Conservation (phyloP, 2,113 vertebrate genomes). For the Hippocampus comes region DNA sequence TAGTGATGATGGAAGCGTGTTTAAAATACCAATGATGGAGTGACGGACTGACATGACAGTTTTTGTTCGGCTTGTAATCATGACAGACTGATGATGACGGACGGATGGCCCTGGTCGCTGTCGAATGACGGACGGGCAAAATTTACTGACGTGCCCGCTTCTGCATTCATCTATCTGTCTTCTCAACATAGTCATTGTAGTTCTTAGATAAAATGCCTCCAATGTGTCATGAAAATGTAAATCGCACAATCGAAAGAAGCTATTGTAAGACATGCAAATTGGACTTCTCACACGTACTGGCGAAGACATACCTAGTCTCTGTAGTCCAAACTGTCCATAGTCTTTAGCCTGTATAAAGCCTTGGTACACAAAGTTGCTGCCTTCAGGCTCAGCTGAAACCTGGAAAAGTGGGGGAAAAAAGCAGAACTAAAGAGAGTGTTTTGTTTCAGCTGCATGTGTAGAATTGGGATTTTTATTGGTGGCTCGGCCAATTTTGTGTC, state of each 20-base stretch:
- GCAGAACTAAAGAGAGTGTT: conserved; percentile 1
- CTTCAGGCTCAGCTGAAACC: conserved; percentile 95
- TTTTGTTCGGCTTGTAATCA: no score
- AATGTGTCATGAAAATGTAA: background rate
- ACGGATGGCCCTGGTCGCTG: no score
- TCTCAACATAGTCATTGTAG: background rate
- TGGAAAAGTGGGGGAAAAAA: conserved; percentile 36
- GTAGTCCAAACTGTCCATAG: conserved; percentile 94
- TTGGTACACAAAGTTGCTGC: conserved; percentile 94
- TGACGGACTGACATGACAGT: no score
- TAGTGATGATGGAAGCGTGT: no score
- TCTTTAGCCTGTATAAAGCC: conserved; percentile 97
- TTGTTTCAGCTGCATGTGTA: conserved; percentile 15
- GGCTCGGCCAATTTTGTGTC: conserved; percentile 7
- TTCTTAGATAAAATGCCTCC: background rate
- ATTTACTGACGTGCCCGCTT: no score
- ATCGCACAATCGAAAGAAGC: background rate
- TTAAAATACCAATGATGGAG: no score
- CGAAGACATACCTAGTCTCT: conserved; percentile 83
- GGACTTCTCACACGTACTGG: background rate
- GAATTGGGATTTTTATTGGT: conserved; percentile 14
- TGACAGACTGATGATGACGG: no score
- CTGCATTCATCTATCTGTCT: background rate
- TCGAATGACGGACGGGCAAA: no score
- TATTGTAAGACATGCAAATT: background rate